phyloP scores from a whole-genome alignment of 92 coral and sea anemone species.

The Epizoanthus scotinus region DNA sequence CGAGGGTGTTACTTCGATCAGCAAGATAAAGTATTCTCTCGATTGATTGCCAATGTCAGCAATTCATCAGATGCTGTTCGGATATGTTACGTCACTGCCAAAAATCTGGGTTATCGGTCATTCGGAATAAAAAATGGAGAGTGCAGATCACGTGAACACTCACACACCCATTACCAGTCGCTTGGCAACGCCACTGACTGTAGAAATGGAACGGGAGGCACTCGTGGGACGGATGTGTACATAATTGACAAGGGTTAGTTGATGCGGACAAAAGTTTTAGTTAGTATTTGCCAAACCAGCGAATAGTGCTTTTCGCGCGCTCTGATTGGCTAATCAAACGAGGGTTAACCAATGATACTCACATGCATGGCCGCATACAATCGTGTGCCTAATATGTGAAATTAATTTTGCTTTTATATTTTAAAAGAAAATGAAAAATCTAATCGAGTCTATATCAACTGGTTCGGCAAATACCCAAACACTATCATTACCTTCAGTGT shows the following conservation, averaged over 20 bases:
- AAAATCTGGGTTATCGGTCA: not conserved
- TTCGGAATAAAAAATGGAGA: conserved; percentile 13
- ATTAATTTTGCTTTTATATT: no score
- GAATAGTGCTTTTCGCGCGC: not conserved
- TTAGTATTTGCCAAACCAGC: not conserved
- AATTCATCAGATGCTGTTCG: not conserved
- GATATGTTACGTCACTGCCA: conserved; percentile 6
- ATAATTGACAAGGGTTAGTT: conserved; percentile 11
- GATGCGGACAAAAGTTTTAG: not conserved
- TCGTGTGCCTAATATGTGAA: no score
- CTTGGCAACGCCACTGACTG: not conserved
- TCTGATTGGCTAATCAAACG: no score
- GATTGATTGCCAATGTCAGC: not conserved
- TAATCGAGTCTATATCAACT: no score
- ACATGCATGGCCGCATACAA: no score
- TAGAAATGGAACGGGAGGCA: conserved; percentile 1
- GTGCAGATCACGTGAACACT: not conserved
- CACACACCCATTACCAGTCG: not conserved
- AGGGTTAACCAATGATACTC: no score
- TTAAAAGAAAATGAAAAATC: no score
- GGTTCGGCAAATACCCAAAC: no score
- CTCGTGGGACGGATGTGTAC: not conserved
- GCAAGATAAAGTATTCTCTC: not conserved
- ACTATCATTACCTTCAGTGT: no score
- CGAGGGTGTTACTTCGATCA: not conserved